A percentile compares a stretch with the other conserved stretches of the same genome.
Evolutionary conservation across 2,797 vertebrate species (phyloP).

Genomic region (Enteromius unitaeniatus): DNA sequence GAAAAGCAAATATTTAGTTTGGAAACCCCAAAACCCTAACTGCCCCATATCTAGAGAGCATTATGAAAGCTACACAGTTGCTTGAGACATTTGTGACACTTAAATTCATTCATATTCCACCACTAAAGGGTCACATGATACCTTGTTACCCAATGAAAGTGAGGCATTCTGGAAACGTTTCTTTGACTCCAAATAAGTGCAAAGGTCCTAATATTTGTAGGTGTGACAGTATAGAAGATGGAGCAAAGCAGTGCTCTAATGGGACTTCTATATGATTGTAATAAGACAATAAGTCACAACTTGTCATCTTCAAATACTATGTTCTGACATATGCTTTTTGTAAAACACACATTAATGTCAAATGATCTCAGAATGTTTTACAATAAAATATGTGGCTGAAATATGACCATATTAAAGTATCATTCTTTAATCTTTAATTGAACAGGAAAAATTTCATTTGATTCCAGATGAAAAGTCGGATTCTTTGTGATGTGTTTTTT

Average conservation of each 20-base stretch:
- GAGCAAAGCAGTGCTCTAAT: background rate
- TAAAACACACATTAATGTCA: background rate
- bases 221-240: background rate
- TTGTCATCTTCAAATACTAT: background rate
- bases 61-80: conserved; percentile 35
- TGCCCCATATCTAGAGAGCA: conserved; percentile 43
- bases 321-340: conserved; percentile 9
- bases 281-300: conserved; percentile 21
- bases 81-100: conserved; percentile 58
- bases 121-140: background rate
- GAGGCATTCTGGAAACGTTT: conserved; percentile 14
- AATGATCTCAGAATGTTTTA: conserved; percentile 18
- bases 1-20: conserved; percentile 58
- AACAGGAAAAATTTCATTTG: conserved; percentile 5
- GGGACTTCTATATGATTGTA: background rate
- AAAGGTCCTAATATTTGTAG: background rate
- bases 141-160: conserved; percentile 22
- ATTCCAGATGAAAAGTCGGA: background rate
- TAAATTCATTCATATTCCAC: conserved; percentile 37
- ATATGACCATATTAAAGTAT: background rate
- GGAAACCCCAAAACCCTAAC: conserved; percentile 31
- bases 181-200: background rate
- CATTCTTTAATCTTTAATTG: background rate
- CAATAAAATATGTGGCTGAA: background rate
- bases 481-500: background rate